phyloP scores from a whole-genome alignment of 1,140 invertebrate species.

The Diachasmimorpha longicaudata region DNA sequence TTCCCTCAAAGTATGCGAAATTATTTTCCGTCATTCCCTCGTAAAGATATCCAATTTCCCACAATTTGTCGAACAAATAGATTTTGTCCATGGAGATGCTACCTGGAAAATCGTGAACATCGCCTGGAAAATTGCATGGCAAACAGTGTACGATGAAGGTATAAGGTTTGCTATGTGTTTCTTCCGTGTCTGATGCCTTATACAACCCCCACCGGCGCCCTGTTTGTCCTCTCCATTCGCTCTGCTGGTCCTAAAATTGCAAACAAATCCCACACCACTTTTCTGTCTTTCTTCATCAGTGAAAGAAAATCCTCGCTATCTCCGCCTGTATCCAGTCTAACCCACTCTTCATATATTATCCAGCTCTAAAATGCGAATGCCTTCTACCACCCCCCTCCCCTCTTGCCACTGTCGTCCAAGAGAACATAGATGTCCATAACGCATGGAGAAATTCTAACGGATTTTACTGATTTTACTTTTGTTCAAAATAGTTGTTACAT shows the following conservation, averaged over 20 bases:
- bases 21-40: neutral
- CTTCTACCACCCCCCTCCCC: neutral
- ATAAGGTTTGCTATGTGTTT: constrained; percentile 13
- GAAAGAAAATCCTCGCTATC: neutral
- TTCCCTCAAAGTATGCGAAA: neutral
- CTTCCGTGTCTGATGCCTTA: constrained; percentile 6
- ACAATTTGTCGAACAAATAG: constrained; percentile 11
- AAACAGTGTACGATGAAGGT: constrained; percentile 9
- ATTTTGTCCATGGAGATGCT: constrained; percentile 14
- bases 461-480: no score
- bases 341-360: constrained; percentile 21
- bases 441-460: no score
- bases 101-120: constrained; percentile 18
- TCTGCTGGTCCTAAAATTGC: constrained; percentile 15
- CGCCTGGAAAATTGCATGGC: constrained; percentile 23
- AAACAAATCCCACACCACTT: neutral
- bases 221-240: constrained; percentile 1
- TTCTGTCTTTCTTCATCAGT: neutral
- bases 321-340: neutral
- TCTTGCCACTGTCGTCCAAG: neutral
- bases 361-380: constrained; percentile 5
- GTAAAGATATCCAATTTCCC: constrained; percentile 7
- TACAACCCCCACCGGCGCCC: neutral
- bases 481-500: neutral
- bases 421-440: neutral